Evolutionary conservation across 2,888 invertebrate species (phyloP).

Genomic region (Archips xylosteana): DNA sequence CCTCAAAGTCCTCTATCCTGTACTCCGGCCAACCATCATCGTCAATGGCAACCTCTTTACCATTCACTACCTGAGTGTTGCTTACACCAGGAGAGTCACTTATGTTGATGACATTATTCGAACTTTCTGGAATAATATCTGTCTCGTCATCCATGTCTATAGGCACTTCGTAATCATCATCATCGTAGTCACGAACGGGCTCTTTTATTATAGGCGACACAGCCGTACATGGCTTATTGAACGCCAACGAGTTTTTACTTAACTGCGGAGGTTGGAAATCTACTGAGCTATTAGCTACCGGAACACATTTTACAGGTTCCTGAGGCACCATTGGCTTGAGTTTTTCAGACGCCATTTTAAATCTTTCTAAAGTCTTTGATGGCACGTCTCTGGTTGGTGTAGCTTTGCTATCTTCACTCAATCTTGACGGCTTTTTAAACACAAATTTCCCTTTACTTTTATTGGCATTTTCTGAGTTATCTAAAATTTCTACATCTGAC

Average conservation of each 20-base stretch:
- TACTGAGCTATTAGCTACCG: slow-evolving; percentile 70
- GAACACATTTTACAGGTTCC: slow-evolving; percentile 56
- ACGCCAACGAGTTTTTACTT: slow-evolving; percentile 60
- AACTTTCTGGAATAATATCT: slow-evolving; percentile 55
- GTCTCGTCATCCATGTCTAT: slow-evolving; percentile 65
- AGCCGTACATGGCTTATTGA: slow-evolving; percentile 58
- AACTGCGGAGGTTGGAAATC: slow-evolving; percentile 73
- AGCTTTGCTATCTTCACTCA: slow-evolving; percentile 55
- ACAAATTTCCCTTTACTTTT: slow-evolving; percentile 76
- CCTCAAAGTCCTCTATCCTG: slow-evolving; percentile 77
- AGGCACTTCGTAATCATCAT: slow-evolving; percentile 59
- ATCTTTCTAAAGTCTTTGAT: slow-evolving; percentile 71
- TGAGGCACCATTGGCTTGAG: slow-evolving; percentile 65
- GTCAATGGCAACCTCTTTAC: slow-evolving; percentile 68
- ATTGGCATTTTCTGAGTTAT: slow-evolving; percentile 54
- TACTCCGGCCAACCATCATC: slow-evolving; percentile 86
- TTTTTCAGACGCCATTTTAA: slow-evolving; percentile 67
- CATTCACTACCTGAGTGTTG: slow-evolving; percentile 53
- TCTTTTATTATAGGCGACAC: slow-evolving; percentile 59
- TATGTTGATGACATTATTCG: slow-evolving; percentile 59
- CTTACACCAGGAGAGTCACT: slow-evolving; percentile 63
- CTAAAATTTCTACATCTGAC: slow-evolving; percentile 54
- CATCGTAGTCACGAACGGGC: slow-evolving; percentile 44
- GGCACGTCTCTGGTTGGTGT: slow-evolving; percentile 61
- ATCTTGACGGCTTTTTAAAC: slow-evolving; percentile 73